Evolutionary conservation across 2,797 vertebrate species (phyloP).

Genomic region (Cirrhinus mrigala): DNA sequence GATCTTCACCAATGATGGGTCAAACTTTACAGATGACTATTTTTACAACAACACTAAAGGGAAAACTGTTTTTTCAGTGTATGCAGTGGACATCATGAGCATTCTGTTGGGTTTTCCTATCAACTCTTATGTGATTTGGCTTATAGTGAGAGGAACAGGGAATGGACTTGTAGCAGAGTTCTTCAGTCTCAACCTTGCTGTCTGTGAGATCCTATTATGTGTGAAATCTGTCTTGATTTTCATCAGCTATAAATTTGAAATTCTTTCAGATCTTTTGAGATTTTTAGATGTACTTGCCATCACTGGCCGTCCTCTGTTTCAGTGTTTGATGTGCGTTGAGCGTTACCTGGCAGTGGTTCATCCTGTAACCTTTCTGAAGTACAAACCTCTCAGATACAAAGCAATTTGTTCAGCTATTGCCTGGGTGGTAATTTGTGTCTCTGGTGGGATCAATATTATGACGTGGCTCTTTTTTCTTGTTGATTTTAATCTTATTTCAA

Average conservation of each 20-base stretch:
- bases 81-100: not conserved
- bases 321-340: conserved; percentile 42
- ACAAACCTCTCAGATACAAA: not conserved
- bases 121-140: conserved; percentile 10
- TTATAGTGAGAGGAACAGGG: not conserved
- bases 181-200: not conserved
- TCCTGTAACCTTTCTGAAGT: conserved; percentile 50
- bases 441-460: not conserved
- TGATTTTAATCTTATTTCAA: no score
- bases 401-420: not conserved
- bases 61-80: not conserved
- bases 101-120: conserved; percentile 1
- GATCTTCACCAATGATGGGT: not conserved
- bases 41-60: not conserved
- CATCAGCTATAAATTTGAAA: not conserved
- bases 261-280: not conserved
- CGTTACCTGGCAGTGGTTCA: conserved; percentile 51
- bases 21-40: not conserved
- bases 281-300: not conserved
- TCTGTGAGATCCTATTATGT: not conserved
- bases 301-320: conserved; percentile 4
- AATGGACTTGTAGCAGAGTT: not conserved
- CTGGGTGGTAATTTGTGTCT: not conserved
- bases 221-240: not conserved
- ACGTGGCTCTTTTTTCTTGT: not conserved